phyloP scores from a whole-genome alignment of 2,888 invertebrate species.

The Cetonia aurata region DNA sequence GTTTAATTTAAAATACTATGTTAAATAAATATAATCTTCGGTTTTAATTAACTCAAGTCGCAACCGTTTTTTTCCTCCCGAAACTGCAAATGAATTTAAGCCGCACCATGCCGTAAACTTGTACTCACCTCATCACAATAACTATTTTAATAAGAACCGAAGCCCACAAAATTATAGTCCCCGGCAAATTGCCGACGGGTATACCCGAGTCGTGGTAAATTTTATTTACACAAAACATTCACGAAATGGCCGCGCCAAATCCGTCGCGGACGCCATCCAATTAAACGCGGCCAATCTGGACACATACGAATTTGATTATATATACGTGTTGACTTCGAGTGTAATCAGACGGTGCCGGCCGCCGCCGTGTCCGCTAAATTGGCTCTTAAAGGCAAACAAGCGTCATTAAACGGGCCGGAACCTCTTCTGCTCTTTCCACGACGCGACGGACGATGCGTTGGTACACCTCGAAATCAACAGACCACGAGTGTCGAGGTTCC shows the following conservation, averaged over 20 bases:
- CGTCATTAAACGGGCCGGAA: conserved; percentile 30
- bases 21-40: too few species aligned
- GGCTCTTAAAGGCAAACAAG: conserved; percentile 39
- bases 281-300: conserved; percentile 33
- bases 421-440: conserved; percentile 6
- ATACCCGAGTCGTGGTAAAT: conserved; percentile 7
- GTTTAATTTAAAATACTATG: too few species aligned
- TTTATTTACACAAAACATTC: conserved; percentile 38
- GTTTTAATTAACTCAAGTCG: too few species aligned
- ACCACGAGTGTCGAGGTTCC: too few species aligned
- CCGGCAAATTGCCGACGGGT: conserved; percentile 11
- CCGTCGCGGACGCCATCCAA: conserved; percentile 21
- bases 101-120: neutral
- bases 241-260: conserved; percentile 5
- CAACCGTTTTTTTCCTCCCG: too few species aligned
- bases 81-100: too few species aligned
- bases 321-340: conserved; percentile 4
- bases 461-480: neutral
- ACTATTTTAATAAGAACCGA: conserved; percentile 24
- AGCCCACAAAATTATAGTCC: conserved; percentile 16
- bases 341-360: conserved; percentile 23
- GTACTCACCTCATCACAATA: conserved; percentile 33
- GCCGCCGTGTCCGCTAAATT: conserved; percentile 14
- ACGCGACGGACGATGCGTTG: neutral
- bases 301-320: conserved; percentile 38